phyloP scores from a whole-genome alignment of 2,113 vertebrate species.

The Ciconia maguari region DNA sequence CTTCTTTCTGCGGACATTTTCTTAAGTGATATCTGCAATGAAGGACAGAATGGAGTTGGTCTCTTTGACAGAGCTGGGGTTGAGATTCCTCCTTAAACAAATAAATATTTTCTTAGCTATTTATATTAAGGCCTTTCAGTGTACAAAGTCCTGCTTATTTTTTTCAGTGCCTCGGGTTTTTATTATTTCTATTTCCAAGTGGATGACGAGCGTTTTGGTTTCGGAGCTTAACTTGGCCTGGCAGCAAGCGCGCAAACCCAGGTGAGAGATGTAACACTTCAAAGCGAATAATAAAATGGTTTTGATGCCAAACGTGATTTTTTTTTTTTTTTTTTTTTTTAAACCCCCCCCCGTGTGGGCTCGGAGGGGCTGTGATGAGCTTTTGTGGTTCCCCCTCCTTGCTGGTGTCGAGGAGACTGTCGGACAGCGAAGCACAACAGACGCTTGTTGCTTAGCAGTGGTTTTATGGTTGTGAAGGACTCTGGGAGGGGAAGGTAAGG shows the following conservation, averaged over 20 bases:
- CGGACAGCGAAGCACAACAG: neutral
- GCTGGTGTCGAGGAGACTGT: neutral
- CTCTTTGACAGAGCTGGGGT: slow-evolving; percentile 32
- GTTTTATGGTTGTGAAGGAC: neutral
- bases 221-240: neutral
- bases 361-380: fast-evolving
- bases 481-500: neutral
- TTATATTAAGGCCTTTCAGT: neutral
- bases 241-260: fast-evolving
- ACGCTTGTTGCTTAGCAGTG: slow-evolving; percentile 36
- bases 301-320: neutral
- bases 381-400: neutral
- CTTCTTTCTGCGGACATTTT: neutral
- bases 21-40: neutral
- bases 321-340: neutral
- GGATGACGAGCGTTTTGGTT: neutral
- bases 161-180: neutral
- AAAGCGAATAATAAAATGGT: neutral
- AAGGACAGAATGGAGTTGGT: neutral
- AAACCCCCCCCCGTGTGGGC: fast-evolving
- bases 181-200: neutral
- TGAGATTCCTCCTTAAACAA: slow-evolving; percentile 36
- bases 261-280: neutral
- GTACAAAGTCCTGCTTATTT: neutral
- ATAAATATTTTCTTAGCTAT: slow-evolving; percentile 63